These are phyloP conservation scores for Laticauda laticaudata DNA, from an alignment of 2,113 vertebrate species.

Conservation along the genomic window DNA sequence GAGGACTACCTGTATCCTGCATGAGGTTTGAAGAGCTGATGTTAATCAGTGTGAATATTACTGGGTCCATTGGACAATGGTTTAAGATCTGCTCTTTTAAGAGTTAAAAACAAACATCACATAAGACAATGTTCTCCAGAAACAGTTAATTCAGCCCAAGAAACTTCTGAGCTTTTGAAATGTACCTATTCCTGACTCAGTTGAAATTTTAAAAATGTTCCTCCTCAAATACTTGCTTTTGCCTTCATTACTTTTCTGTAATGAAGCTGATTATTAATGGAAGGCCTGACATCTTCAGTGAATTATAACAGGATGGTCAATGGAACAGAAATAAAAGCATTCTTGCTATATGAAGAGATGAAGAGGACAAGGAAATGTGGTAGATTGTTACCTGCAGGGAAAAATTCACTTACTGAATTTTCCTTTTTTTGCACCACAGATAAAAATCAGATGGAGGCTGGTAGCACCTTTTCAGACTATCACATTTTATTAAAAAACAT, in stretches of 20 bases:
- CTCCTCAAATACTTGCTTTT: not conserved
- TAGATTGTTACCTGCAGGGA: not conserved
- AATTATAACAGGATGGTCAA: not conserved
- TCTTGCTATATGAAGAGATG: not conserved
- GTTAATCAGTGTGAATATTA: not conserved
- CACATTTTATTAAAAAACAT: not conserved
- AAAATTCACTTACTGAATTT: not conserved
- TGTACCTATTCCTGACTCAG: not conserved
- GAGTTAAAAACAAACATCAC: not conserved
- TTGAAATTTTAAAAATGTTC: not conserved
- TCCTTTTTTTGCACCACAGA: not conserved
- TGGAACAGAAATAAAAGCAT: not conserved
- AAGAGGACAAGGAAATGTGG: not conserved
- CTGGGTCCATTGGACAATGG: not conserved
- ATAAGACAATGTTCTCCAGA: not conserved
- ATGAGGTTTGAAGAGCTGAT: not conserved
- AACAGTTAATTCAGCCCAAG: not conserved
- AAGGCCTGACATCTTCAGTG: not conserved
- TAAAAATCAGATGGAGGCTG: not conserved
- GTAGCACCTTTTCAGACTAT: not conserved
- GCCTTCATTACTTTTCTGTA: not conserved
- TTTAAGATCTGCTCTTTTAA: not conserved
- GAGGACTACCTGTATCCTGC: not conserved
- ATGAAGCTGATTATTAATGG: not conserved
- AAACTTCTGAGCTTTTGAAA: not conserved